A percentile compares a stretch with the other conserved stretches of the same genome.
These are phyloP conservation scores for Heliconius hewitsoni DNA, from an alignment of 1,140 invertebrate species.

Conservation along the genomic window DNA sequence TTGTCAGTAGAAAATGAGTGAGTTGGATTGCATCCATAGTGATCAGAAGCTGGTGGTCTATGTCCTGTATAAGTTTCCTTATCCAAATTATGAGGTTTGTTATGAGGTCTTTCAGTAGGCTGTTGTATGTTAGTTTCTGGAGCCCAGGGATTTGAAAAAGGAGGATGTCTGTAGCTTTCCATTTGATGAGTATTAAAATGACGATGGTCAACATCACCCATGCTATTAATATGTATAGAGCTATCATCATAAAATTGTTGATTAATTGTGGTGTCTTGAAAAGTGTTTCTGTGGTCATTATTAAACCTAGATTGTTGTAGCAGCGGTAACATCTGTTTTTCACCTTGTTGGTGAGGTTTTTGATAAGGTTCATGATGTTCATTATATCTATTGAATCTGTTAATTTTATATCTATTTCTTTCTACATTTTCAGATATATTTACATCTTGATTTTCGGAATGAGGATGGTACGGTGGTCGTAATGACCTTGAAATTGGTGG, in stretches of 20 bases:
- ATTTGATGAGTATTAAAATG: conserved; percentile 33
- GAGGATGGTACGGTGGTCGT: conserved; percentile 45
- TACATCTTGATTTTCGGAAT: conserved; percentile 39
- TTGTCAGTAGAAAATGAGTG: conserved; percentile 50
- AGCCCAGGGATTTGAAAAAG: conserved; percentile 46
- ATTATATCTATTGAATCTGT: conserved; percentile 41
- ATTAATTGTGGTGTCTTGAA: conserved; percentile 25
- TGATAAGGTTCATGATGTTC: conserved; percentile 31
- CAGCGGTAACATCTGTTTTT: conserved; percentile 41
- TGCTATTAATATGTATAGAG: conserved; percentile 54
- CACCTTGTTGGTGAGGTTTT: conserved; percentile 43
- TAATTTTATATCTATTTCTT: conserved; percentile 45
- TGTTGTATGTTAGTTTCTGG: conserved; percentile 30
- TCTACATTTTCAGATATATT: conserved; percentile 42
- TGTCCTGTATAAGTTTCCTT: conserved; percentile 58
- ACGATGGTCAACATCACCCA: conserved; percentile 67
- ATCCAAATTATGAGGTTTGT: conserved; percentile 34
- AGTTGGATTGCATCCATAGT: conserved; percentile 65
- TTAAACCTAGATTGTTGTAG: conserved; percentile 34
- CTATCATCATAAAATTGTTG: conserved; percentile 46
- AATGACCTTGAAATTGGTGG: conserved; percentile 48
- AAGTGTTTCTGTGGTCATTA: conserved; percentile 38
- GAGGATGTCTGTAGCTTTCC: conserved; percentile 12
- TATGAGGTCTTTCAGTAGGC: conserved; percentile 35
- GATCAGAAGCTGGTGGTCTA: conserved; percentile 71